Percentiles rank a stretch among this genome's conserved stretches.
Evolutionary conservation across 1,140 invertebrate genomes (phyloP).

Genomic region (Plutomurus gul): DNA sequence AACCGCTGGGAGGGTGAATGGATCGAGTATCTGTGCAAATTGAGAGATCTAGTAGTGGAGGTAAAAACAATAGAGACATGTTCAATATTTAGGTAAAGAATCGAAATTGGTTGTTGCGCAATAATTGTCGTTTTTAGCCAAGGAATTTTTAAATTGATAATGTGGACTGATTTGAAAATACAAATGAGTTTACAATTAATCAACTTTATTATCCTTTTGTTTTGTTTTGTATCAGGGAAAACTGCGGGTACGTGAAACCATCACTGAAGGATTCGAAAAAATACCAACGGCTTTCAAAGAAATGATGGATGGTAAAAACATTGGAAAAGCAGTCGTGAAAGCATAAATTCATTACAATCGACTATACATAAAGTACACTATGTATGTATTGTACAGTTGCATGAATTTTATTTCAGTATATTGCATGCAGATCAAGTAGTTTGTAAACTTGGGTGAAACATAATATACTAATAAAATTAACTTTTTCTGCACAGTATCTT

Average conservation of each 20-base stretch:
- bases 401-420: too few relatives aligned
- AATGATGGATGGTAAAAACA: slow-evolving; percentile 58
- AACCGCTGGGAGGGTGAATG: slow-evolving; percentile 50
- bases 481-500: too few relatives aligned
- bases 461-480: too few relatives aligned
- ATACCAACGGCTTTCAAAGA: slow-evolving; percentile 59
- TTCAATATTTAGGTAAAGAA: neutral
- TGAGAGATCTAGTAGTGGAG: slow-evolving; percentile 50
- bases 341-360: too few relatives aligned
- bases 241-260: slow-evolving; percentile 58
- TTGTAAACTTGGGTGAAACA: too few relatives aligned
- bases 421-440: too few relatives aligned
- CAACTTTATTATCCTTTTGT: too few relatives aligned
- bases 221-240: slow-evolving; percentile 57
- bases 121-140: too few relatives aligned
- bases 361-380: too few relatives aligned
- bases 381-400: too few relatives aligned
- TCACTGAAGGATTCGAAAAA: slow-evolving; percentile 60
- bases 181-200: neutral
- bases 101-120: neutral
- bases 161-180: neutral
- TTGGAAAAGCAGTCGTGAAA: slow-evolving; percentile 59
- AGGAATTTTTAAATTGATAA: neutral
- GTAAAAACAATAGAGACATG: neutral
- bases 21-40: slow-evolving; percentile 52